A percentile compares a stretch with the other conserved stretches of the same genome.
Evolutionary conservation across 2,113 vertebrate species (phyloP).

Genomic region (Xenopus laevis): DNA sequence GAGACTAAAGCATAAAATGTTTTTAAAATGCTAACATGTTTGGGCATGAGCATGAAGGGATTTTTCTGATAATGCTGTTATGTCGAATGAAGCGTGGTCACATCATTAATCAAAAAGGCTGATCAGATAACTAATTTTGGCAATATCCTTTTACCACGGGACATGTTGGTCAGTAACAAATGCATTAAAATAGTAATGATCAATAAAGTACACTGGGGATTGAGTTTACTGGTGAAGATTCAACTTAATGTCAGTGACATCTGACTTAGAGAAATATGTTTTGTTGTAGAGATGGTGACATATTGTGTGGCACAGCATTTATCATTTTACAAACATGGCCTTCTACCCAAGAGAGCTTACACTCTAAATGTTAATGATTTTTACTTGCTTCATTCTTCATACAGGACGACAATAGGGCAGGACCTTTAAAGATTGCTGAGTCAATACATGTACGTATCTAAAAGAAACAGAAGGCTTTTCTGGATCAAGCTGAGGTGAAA

Average conservation of each 20-base stretch:
- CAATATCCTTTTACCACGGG: constrained; percentile 86
- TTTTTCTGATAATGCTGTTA: constrained; percentile 86
- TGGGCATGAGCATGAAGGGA: constrained; percentile 58
- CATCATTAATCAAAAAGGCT: constrained; percentile 88
- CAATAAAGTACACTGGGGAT: constrained; percentile 76
- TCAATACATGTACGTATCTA: too few species aligned
- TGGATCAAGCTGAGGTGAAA: too few species aligned
- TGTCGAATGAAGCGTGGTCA: constrained; percentile 80
- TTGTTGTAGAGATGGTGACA: constrained; percentile 11
- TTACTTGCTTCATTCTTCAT: too few species aligned
- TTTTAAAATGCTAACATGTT: constrained; percentile 72
- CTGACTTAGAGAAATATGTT: constrained; percentile 53
- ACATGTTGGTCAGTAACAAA: constrained; percentile 81
- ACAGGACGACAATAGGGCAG: too few species aligned
- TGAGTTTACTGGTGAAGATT: constrained; percentile 68
- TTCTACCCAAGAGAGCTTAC: constrained; percentile 7
- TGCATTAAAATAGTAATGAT: constrained; percentile 80
- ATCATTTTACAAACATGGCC: not conserved
- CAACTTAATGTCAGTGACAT: constrained; percentile 72
- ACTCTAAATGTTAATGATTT: not conserved
- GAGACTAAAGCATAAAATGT: constrained; percentile 81
- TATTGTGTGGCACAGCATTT: not conserved
- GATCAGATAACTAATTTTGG: constrained; percentile 93
- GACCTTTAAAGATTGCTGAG: too few species aligned
- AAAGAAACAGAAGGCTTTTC: too few species aligned